Evolutionary conservation across 2,888 invertebrate species (phyloP).

Genomic region (Caenorhabditis auriculariae): DNA sequence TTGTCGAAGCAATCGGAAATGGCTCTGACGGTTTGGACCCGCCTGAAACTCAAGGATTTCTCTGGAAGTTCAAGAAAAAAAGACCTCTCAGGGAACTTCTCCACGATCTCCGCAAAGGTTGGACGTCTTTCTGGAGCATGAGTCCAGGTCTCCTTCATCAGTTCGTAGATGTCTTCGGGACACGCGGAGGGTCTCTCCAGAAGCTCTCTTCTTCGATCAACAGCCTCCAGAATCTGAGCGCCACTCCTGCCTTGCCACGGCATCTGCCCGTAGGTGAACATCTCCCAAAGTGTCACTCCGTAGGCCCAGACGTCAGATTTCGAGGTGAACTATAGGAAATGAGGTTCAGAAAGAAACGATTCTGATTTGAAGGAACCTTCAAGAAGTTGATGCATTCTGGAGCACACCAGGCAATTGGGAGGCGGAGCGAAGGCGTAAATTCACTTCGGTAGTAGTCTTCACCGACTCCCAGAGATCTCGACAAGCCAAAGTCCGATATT

Average conservation of each 20-base stretch:
- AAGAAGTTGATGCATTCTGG: slow-evolving; percentile 95
- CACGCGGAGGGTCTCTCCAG: slow-evolving; percentile 71
- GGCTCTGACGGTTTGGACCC: slow-evolving; percentile 87
- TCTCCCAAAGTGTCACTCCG: slow-evolving; percentile 97
- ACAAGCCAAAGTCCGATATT: slow-evolving; percentile 95
- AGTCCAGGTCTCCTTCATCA: slow-evolving; percentile 95
- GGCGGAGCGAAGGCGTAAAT: slow-evolving; percentile 91
- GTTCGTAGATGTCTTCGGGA: slow-evolving; percentile 84
- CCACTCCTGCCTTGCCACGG: slow-evolving; percentile 95
- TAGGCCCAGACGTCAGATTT: slow-evolving; percentile 98
- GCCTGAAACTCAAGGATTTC: slow-evolving; percentile 6
- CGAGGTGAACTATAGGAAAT: slow-evolving; percentile 77
- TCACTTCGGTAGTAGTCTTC: slow-evolving; percentile 99
- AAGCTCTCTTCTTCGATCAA: slow-evolving; percentile 74
- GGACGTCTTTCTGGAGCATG: slow-evolving; percentile 86
- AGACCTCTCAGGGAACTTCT: slow-evolving; percentile 36
- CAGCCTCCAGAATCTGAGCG: slow-evolving; percentile 89
- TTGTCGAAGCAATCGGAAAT: slow-evolving; percentile 72
- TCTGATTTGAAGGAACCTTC: slow-evolving; percentile 65
- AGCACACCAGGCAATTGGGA: slow-evolving; percentile 98
- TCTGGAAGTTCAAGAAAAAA: not conserved
- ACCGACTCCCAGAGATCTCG: slow-evolving; percentile 90
- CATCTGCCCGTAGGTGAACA: slow-evolving; percentile 97
- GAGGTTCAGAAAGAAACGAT: not conserved
- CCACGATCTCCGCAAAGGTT: slow-evolving; percentile 79